phyloP scores from a whole-genome alignment of 2,113 vertebrate species.

The Empidonax traillii region DNA sequence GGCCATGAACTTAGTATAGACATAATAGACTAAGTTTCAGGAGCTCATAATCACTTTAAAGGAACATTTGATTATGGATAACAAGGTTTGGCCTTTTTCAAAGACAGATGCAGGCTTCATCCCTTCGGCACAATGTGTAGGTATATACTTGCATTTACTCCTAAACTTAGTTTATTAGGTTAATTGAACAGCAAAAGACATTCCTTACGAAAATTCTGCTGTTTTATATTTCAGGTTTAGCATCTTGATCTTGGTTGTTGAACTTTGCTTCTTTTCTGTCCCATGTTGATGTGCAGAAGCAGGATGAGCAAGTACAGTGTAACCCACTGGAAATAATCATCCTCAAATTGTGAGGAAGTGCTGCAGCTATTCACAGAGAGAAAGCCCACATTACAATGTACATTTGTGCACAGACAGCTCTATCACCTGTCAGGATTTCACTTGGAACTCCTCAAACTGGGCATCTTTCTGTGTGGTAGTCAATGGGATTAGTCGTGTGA shows the following conservation, averaged over 20 bases:
- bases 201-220: background rate
- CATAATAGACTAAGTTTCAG: background rate
- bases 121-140: background rate
- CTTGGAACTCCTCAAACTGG: background rate
- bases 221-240: background rate
- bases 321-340: background rate
- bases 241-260: background rate
- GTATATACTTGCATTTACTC: background rate
- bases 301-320: background rate
- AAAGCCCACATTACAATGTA: background rate
- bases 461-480: background rate
- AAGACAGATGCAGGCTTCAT: background rate
- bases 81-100: background rate
- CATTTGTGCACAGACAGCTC: background rate
- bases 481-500: background rate
- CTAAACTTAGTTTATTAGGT: background rate
- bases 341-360: background rate
- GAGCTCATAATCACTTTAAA: background rate
- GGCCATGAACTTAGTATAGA: background rate
- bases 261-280: background rate
- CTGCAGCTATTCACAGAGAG: background rate
- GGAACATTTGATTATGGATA: background rate
- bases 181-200: background rate
- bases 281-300: fast-evolving
- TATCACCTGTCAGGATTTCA: background rate